Percentiles rank a stretch among this genome's conserved stretches.
These are phyloP conservation scores for Callinectes sapidus DNA, from an alignment of 2,888 invertebrate genomes.

Conservation along the genomic window DNA sequence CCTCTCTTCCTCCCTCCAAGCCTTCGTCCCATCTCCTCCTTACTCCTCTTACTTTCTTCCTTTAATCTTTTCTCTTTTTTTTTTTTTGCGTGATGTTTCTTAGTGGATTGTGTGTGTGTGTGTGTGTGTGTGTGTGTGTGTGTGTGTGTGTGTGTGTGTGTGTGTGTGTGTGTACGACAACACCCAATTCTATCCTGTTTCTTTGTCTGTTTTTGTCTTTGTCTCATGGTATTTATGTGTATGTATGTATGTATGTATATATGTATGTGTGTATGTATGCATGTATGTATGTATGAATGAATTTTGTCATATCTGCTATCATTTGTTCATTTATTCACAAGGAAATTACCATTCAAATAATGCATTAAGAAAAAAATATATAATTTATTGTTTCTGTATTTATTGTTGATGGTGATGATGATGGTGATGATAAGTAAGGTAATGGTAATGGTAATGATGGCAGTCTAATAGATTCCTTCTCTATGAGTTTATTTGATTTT, in stretches of 20 bases:
- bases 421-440: not conserved
- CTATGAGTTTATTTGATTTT: not conserved
- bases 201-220: not conserved
- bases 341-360: not conserved
- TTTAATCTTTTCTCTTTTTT: slow-evolving; percentile 44
- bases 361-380: not conserved
- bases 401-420: not conserved
- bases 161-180: not conserved
- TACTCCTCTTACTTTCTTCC: not conserved
- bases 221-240: not conserved
- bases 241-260: not conserved
- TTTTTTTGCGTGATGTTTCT: not conserved
- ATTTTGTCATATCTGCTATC: not conserved
- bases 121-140: not conserved
- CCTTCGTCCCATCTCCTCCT: not conserved
- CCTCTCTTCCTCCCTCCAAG: not conserved
- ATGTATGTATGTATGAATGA: slow-evolving; percentile 34
- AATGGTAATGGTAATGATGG: not conserved
- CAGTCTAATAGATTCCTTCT: not conserved
- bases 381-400: slow-evolving; percentile 6
- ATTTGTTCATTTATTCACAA: not conserved
- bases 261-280: slow-evolving; percentile 15
- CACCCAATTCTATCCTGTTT: not conserved
- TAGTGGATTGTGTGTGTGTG: not conserved
- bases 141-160: slow-evolving; percentile 1